phyloP scores from a whole-genome alignment of 2,888 invertebrate species.

The Eumacrocentrus americanus region DNA sequence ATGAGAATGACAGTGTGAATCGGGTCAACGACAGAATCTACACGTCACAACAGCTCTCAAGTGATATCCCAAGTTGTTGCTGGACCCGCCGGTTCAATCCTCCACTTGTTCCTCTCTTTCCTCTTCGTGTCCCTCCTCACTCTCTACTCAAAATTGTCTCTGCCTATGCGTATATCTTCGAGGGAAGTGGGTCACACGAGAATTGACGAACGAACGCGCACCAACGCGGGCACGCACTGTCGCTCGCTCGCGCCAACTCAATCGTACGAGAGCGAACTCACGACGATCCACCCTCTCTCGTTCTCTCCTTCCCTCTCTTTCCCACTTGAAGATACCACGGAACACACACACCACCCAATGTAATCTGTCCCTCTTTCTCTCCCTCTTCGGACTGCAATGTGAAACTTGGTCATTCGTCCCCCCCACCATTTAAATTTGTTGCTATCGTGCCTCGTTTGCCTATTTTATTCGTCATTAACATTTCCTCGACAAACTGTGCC shows the following conservation, averaged over 20 bases:
- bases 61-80: too few relatives aligned
- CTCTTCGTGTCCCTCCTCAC: too few relatives aligned
- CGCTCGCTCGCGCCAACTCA: constrained; percentile 34
- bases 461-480: constrained; percentile 10
- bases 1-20: too few relatives aligned
- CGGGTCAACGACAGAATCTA: too few relatives aligned
- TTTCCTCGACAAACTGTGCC: constrained; percentile 8
- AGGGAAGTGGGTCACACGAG: constrained; percentile 13
- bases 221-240: constrained; percentile 36
- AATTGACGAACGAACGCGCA: constrained; percentile 19
- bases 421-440: constrained; percentile 13
- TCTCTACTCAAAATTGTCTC: too few relatives aligned
- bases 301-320: constrained; percentile 15
- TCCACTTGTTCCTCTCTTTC: too few relatives aligned
- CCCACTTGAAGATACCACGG: constrained; percentile 26
- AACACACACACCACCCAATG: not conserved
- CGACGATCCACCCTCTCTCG: constrained; percentile 22
- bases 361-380: not conserved
- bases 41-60: too few relatives aligned
- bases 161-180: too few relatives aligned
- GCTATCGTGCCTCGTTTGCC: not conserved
- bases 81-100: too few relatives aligned
- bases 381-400: not conserved
- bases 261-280: constrained; percentile 14
- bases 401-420: not conserved